Base-by-base conservation (phyloP, 2,888 invertebrate species). In the Podabrus alpinus region DNA sequence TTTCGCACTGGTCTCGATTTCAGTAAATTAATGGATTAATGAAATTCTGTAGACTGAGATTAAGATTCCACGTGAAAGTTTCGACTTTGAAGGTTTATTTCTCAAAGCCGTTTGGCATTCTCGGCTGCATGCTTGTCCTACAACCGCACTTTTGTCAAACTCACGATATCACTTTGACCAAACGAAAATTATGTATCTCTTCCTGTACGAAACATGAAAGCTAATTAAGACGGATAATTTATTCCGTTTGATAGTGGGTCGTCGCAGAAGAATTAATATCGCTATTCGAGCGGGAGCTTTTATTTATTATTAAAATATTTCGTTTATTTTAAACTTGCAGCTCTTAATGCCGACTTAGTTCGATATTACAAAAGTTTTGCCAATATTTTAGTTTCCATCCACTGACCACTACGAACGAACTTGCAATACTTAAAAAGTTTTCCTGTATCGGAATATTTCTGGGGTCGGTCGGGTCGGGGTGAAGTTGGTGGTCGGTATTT, bases 31-130 rank as follows among this genome's bases (percentile, higher is more conserved):
- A 82, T 81, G 81, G 78, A 79, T 79, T 81, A 83, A 83, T 83
- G 82, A 83, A 82, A 83, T 84, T 83, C 82, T 81, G 79, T 76
- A 80, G 81, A 82, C 79, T 73, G 77, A 82, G 82, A 83, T 83
- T 83, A 83, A 81, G 82, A 84, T 84, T 84, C 83, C 82, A 78
- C 74, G 78, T 79, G 78, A 81, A 80, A 79, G 80, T 78, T 70
- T 76, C 77, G 80, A 81, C 83, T 83, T 83, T 82, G 82, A 81
- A 80, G 82, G 80, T 83, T 80, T 69, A 72, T 82, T 82, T 77
- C 79, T 81, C 82, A 81, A 82, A 82, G 83, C 79, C 73, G 76
- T 74, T 78, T 73, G 81, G 80, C 79, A 82, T 82, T 81, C 80
- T 74, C 76, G 71, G 76, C 79, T 74, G 79, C 80, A 75, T 80